Evolutionary conservation across 2,888 invertebrate species (phyloP).

Genomic region (Cremastinae sp.): DNA sequence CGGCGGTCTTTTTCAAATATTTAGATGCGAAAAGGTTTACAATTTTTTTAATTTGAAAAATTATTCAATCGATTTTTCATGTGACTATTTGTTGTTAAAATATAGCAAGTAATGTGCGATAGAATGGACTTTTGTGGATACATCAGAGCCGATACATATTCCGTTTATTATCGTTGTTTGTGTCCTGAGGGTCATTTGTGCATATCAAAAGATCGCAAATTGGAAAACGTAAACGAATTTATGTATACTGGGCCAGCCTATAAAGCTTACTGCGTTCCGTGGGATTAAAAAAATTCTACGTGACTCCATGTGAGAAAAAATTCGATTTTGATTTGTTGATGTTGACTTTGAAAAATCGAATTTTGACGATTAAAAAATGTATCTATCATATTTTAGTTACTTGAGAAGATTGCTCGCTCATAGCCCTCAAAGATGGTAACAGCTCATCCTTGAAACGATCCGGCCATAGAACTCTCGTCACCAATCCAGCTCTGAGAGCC

Average conservation of each 20-base stretch:
- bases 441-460: slow-evolving; percentile 89
- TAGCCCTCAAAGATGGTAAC: slow-evolving; percentile 84
- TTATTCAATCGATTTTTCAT: no score
- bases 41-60: neutral
- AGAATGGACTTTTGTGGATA: slow-evolving; percentile 84
- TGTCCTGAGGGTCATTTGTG: slow-evolving; percentile 84
- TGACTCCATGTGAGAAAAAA: no score
- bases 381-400: slow-evolving; percentile 80
- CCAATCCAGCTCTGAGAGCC: slow-evolving; percentile 88
- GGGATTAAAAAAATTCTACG: slow-evolving; percentile 56
- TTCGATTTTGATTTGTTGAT: neutral
- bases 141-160: slow-evolving; percentile 82
- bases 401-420: slow-evolving; percentile 88
- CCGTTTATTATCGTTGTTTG: slow-evolving; percentile 84
- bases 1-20: slow-evolving; percentile 75
- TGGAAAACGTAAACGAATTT: slow-evolving; percentile 81
- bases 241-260: slow-evolving; percentile 83
- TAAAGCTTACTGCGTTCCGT: slow-evolving; percentile 82
- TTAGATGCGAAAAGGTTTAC: slow-evolving; percentile 79
- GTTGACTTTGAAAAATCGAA: neutral
- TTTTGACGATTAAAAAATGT: neutral
- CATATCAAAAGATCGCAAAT: slow-evolving; percentile 80
- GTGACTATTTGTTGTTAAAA: neutral
- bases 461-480: slow-evolving; percentile 90
- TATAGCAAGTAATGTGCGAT: slow-evolving; percentile 81